Base-by-base conservation (phyloP, 2,797 vertebrate species). In the Rhinella marina region DNA sequence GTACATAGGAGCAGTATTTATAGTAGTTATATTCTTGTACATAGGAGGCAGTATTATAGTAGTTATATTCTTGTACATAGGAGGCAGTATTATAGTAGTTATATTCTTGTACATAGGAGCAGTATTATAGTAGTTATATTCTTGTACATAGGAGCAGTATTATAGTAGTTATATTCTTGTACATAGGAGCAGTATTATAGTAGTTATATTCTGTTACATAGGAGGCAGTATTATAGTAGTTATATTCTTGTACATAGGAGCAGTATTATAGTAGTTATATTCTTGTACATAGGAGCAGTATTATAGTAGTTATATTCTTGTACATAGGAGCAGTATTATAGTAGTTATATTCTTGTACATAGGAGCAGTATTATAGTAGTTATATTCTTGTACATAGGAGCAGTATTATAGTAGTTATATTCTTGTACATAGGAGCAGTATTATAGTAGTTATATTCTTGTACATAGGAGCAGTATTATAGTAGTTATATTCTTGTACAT, bases 81-180 rank as follows among this genome's bases (percentile, higher is more conserved):
- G 70, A 23, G 70, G 21, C 17, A 73, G 70, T 73, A 73, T 73
- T 73, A 73, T 73, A 73, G 29, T 41, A 73, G 70, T 73, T 73
- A 73, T 73, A 73, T 73, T 73, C 70, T 41, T 72, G 68, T 72
- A 72, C 25, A 72, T 72, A 12, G 68, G 29, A 4, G 68, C 68
- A 72, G 68, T 72, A 72, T 72, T 72, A 72, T 72, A 72, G 68
- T 72, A 72, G 68, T 41, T 72, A 72, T 72, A 41, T 72, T 72
- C 68, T 41, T 72, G 68, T 72, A 72, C 25, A 72, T 72, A 72
- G 68, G 29, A 19, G 27, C 14, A 32, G 70, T 48, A 73, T 73
- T 73, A 73, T 73, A 73, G 70, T 73, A 73, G 70, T 73, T 73
- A 73, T 73, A 73, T 73, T 73, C 70, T 48, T 73, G 29, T 73